Evolutionary conservation across 2,797 vertebrate genomes (phyloP).

Genomic region (Cottoperca gobio): DNA sequence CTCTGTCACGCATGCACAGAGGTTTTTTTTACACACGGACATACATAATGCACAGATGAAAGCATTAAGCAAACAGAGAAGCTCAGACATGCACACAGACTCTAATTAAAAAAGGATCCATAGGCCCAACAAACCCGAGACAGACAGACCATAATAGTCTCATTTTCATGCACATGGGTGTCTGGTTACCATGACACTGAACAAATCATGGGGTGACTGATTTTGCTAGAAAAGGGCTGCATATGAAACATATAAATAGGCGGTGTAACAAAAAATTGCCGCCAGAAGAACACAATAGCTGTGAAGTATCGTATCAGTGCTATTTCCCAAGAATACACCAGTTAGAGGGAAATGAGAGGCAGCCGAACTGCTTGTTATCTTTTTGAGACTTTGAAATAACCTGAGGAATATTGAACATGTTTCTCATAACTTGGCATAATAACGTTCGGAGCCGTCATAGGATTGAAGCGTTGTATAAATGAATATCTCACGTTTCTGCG

Average conservation of each 20-base stretch:
- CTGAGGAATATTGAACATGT: conserved; percentile 4
- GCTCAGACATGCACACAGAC: conserved; percentile 62
- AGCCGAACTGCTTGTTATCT: conserved; percentile 1
- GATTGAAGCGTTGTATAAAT: conserved; percentile 18
- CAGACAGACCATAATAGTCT: conserved; percentile 77
- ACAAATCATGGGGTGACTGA: conserved; percentile 56
- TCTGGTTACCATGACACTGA: conserved; percentile 75
- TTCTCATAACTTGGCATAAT: conserved; percentile 8
- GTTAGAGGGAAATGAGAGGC: neutral
- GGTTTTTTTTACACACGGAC: conserved; percentile 34
- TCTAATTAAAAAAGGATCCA: conserved; percentile 78
- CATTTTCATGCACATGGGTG: conserved; percentile 78
- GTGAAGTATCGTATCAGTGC: conserved; percentile 30
- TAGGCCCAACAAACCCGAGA: conserved; percentile 69
- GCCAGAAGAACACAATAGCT: conserved; percentile 29
- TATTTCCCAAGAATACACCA: conserved; percentile 18
- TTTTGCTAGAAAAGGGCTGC: conserved; percentile 42
- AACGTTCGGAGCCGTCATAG: neutral
- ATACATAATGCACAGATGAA: conserved; percentile 63
- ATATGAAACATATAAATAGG: conserved; percentile 49
- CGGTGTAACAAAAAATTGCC: conserved; percentile 17
- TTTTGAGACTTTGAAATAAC: conserved; percentile 22
- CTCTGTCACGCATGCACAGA: conserved; percentile 50
- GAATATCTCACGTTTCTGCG: conserved; percentile 19
- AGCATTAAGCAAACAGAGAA: conserved; percentile 69